phyloP scores from a whole-genome alignment of 2,113 vertebrate genomes.

The Leucoraja erinaceus region DNA sequence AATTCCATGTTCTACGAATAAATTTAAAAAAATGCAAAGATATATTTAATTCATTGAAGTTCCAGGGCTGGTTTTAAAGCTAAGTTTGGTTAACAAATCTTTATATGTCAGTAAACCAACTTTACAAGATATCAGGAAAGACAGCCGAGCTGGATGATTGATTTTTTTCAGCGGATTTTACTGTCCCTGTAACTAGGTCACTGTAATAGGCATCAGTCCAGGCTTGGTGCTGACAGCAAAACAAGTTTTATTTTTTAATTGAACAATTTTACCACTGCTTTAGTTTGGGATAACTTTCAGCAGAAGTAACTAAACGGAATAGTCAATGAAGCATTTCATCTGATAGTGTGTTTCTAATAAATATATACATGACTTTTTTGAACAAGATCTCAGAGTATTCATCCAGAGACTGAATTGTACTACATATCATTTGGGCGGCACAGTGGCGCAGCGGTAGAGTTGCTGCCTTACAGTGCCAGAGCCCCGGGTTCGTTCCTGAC shows the following conservation, averaged over 20 bases:
- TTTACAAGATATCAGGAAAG: neutral
- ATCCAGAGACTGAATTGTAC: neutral
- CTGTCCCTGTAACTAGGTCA: neutral
- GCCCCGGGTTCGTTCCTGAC: too few species aligned
- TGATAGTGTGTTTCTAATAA: neutral
- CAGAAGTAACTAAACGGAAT: neutral
- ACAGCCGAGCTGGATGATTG: neutral
- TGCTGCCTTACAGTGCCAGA: too few species aligned
- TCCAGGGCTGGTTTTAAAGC: neutral
- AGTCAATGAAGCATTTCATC: neutral
- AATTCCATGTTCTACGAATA: too few species aligned
- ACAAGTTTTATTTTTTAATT: neutral
- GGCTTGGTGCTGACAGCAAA: neutral
- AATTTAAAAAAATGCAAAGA: too few species aligned
- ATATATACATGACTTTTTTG: neutral
- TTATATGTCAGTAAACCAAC: neutral
- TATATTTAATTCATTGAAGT: neutral
- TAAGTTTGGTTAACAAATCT: neutral
- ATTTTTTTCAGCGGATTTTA: neutral
- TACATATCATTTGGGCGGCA: too few species aligned
- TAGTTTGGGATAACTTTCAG: neutral
- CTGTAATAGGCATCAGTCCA: neutral
- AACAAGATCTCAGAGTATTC: neutral
- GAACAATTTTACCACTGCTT: neutral
- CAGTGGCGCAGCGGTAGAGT: too few species aligned